Percentiles rank a stretch among this genome's conserved stretches.
Evolutionary conservation across 2,113 vertebrate species (phyloP).

Genomic region (Gasterosteus aculeatus): DNA sequence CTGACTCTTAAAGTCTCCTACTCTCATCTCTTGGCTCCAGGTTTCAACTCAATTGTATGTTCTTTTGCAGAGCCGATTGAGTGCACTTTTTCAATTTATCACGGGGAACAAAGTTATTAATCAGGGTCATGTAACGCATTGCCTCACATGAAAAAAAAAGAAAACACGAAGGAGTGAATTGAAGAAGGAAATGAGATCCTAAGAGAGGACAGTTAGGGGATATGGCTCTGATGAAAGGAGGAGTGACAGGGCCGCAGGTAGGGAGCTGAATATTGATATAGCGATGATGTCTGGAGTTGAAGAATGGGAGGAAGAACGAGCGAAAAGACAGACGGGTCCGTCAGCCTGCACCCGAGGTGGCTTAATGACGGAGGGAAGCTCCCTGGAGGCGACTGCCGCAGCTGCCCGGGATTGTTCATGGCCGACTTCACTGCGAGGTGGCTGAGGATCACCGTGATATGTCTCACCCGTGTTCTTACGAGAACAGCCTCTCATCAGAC

Average conservation of each 20-base stretch:
- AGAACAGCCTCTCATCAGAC: slow-evolving; percentile 72
- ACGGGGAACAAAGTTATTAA: slow-evolving; percentile 56
- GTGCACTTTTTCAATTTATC: slow-evolving; percentile 20
- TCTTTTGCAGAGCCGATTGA: slow-evolving; percentile 20
- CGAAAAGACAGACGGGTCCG: slow-evolving; percentile 39
- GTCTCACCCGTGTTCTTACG: slow-evolving; percentile 67
- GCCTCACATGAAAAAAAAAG: slow-evolving; percentile 13
- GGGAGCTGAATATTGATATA: slow-evolving; percentile 65
- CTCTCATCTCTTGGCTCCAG: slow-evolving; percentile 34
- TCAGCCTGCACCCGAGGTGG: slow-evolving; percentile 45
- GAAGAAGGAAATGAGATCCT: slow-evolving; percentile 27
- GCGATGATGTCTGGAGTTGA: slow-evolving; percentile 58
- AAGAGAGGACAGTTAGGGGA: slow-evolving; percentile 10
- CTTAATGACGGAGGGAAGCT: slow-evolving; percentile 48
- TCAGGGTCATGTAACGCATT: slow-evolving; percentile 58
- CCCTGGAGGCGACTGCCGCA: slow-evolving; percentile 60
- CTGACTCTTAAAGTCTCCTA: slow-evolving; percentile 39
- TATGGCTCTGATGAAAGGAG: slow-evolving; percentile 27
- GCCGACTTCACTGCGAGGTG: slow-evolving; percentile 42
- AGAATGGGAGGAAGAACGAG: not conserved
- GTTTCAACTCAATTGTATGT: slow-evolving; percentile 43
- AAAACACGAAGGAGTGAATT: not conserved
- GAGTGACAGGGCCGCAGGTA: slow-evolving; percentile 6
- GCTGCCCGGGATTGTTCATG: slow-evolving; percentile 74
- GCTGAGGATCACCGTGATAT: slow-evolving; percentile 63